These are phyloP conservation scores for Tichodroma muraria DNA, from an alignment of 2,113 vertebrate species.

Conservation along the genomic window DNA sequence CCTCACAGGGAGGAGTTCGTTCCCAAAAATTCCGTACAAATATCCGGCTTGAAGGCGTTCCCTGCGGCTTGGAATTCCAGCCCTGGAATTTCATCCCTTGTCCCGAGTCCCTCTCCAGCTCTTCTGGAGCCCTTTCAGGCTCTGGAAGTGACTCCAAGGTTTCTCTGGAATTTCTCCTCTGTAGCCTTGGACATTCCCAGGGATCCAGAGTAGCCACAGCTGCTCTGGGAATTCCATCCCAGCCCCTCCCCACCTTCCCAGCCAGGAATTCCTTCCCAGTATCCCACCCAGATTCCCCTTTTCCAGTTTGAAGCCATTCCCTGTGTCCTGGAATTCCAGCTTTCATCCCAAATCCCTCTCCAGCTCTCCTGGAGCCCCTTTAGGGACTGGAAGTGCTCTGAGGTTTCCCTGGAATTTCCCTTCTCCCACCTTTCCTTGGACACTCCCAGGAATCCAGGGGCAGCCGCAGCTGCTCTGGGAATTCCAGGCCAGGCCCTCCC, in stretches of 20 bases:
- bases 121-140: too few species aligned
- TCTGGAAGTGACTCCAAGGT: not conserved
- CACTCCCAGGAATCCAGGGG: not conserved
- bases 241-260: too few species aligned
- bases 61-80: too few species aligned
- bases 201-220: too few species aligned
- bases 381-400: rapidly evolving
- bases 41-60: too few species aligned
- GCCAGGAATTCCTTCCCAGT: not conserved
- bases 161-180: too few species aligned
- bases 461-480: rapidly evolving
- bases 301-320: not conserved
- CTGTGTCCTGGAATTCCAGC: too few species aligned
- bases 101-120: too few species aligned
- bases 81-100: too few species aligned
- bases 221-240: too few species aligned
- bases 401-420: not conserved
- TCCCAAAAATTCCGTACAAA: not conserved
- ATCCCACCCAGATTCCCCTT: too few species aligned
- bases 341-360: not conserved
- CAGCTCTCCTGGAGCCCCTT: not conserved
- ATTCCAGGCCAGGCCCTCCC: not conserved
- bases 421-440: not conserved
- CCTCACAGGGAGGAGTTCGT: not conserved
- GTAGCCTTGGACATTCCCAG: too few species aligned